phyloP scores from a whole-genome alignment of 2,888 invertebrate species.

The Sturmia bella region DNA sequence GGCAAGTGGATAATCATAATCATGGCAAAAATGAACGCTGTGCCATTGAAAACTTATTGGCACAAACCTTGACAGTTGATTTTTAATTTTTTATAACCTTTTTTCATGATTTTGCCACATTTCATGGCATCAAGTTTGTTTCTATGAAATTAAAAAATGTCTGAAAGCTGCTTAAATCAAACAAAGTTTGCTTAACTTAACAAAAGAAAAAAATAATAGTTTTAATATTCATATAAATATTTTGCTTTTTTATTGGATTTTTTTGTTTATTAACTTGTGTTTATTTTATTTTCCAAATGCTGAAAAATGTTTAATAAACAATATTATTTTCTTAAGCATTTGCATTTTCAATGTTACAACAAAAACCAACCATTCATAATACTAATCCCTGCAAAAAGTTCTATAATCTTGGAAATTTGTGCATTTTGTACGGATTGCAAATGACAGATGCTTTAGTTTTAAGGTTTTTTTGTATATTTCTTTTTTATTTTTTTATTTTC shows the following conservation, averaged over 20 bases:
- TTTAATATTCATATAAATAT: neutral
- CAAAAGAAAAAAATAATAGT: no score
- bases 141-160: neutral
- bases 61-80: constrained; percentile 64
- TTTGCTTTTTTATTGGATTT: neutral
- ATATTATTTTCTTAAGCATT: constrained; percentile 1
- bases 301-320: constrained; percentile 9
- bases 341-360: neutral
- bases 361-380: neutral
- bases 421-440: constrained; percentile 9
- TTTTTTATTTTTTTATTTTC: neutral
- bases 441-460: neutral
- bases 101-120: constrained; percentile 23
- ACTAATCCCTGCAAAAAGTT: neutral
- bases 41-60: constrained; percentile 61
- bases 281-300: neutral
- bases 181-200: no score
- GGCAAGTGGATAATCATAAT: constrained; percentile 79
- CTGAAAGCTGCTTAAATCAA: no score
- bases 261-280: neutral
- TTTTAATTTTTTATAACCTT: constrained; percentile 37
- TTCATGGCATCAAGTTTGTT: constrained; percentile 17
- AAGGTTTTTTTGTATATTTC: neutral
- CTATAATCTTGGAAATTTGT: neutral
- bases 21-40: constrained; percentile 48